Base-by-base conservation (phyloP, 2,113 vertebrate genomes). In the Pogona vitticeps region DNA sequence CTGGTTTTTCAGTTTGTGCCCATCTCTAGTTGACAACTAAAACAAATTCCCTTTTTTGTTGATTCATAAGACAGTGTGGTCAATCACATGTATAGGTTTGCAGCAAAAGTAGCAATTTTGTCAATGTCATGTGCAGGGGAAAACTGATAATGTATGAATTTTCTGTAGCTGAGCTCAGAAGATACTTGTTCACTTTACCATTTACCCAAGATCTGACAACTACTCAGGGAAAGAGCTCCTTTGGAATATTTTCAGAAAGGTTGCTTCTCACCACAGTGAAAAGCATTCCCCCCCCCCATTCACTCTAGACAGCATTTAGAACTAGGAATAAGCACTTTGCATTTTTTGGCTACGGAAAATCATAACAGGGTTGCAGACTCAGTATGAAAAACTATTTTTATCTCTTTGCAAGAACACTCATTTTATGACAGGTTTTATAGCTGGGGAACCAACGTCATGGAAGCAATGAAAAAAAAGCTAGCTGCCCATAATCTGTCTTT, bases 371-470 rank as follows among this genome's bases (percentile, higher is more conserved):
- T 52, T 87, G 75, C 75, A 61, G 36, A 86, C 42, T 84, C 23
- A n/a, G 76, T 61, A 81, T 38, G 82, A 80, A 84, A 76, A 80
- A 76, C 20, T 78, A 79, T 75, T 86, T 78, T 83, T 83, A 72
- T 83, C 28, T 79, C 70, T 73, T 52, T 58, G 80, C 67, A 78
- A 82, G 76, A 88, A n/a, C 42, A 52, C n/a, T 78, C 56, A 75
- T 73, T 89, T 86, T 72, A 76, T 84, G 72, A 67, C 70, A 81
- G 77, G 76, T 68, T 83, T 83, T 82, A 76, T 42, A 82, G 65
- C 46, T 33, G 26, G 38, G 68, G 71, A 83, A 58, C 58, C 42
- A 63, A 72, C 42, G 23, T 82, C 82, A 86, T 4, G 40, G 67
- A 89, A 78, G n/a, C 61, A 73, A 65, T 84, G 52, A 73, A 76